phyloP scores from a whole-genome alignment of 2,888 invertebrate genomes.

The Hypolimnas misippus region DNA sequence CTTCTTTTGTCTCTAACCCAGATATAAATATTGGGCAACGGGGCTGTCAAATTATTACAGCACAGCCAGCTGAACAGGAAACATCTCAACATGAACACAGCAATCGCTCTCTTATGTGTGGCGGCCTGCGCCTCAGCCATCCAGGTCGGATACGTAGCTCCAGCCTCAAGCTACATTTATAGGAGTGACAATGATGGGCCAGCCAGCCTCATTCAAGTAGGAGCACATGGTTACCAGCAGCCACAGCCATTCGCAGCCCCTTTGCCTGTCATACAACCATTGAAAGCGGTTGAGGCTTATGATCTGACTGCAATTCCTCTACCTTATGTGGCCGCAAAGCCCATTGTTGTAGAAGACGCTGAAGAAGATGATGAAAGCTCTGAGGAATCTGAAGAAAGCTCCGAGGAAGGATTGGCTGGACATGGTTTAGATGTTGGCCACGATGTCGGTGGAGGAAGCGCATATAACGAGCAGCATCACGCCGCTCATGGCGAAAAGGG shows the following conservation, averaged over 20 bases:
- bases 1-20: slow-evolving; percentile 65
- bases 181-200: slow-evolving; percentile 78
- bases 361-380: slow-evolving; percentile 63
- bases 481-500: slow-evolving; percentile 83
- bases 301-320: slow-evolving; percentile 64
- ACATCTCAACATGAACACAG: slow-evolving; percentile 72
- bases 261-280: slow-evolving; percentile 57
- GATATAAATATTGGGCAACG: slow-evolving; percentile 81
- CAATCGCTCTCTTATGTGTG: slow-evolving; percentile 58
- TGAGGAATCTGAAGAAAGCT: slow-evolving; percentile 52
- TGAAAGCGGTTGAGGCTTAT: slow-evolving; percentile 61
- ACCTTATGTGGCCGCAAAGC: slow-evolving; percentile 68
- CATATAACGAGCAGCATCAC: slow-evolving; percentile 76
- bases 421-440: slow-evolving; percentile 46
- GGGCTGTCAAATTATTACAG: slow-evolving; percentile 73
- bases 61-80: slow-evolving; percentile 60
- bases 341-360: slow-evolving; percentile 61
- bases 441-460: slow-evolving; percentile 74
- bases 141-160: slow-evolving; percentile 71
- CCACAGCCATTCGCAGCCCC: slow-evolving; percentile 62
- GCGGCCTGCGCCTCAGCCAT: slow-evolving; percentile 59
- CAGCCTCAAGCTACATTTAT: slow-evolving; percentile 83
- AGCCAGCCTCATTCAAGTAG: slow-evolving; percentile 72
- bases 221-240: slow-evolving; percentile 63
- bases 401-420: slow-evolving; percentile 40